Base-by-base conservation (phyloP, 2,888 invertebrate species). In the Ochropacha duplaris region DNA sequence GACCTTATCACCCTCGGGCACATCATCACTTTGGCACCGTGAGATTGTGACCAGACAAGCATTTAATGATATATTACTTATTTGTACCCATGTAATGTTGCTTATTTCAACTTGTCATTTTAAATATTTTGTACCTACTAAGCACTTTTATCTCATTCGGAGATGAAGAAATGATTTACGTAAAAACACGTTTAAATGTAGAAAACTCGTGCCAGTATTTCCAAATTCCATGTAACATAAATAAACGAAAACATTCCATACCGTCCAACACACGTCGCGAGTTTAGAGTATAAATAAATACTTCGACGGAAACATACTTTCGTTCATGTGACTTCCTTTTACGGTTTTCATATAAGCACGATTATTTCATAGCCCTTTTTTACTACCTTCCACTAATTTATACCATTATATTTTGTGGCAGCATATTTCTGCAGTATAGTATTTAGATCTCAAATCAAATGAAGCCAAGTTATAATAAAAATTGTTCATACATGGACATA, bases 231-330 rank as follows among this genome's bases (percentile, higher is more conserved):
- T 26, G 16, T n/a, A 14, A 50, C 50, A 26, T 26, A 50, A 50
- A 50, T 50, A 50, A 50, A 50, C 50, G 24, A 28, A 50, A 16
- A 16, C 50, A 50, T 50, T 24, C 24, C 24, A 16, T 11, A n/a
- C 24, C 9, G 22, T 50, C 24, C 28, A 50, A 26, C 50, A 26
- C 6, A 26, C 24, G 50, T 26, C n/a, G n/a, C n/a, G n/a, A 11
- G 50, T 28, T 50, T n/a, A 31, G 16, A 9, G 26, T 26, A 26
- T 26, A 50, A 50, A 50, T 50, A 50, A 50, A 50, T 50, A 50
- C n/a, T 26, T 26, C 8, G 11, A 22, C 26, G 50, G 26, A 26
- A 26, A 50, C 26, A 26, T 28, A 19, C 19, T 44, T 19, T 44
- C 44, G 19, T 44, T 19, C 44, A 44, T 44, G 39, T n/a, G 16